phyloP scores from a whole-genome alignment of 2,113 vertebrate species.

The Peromyscus leucopus region DNA sequence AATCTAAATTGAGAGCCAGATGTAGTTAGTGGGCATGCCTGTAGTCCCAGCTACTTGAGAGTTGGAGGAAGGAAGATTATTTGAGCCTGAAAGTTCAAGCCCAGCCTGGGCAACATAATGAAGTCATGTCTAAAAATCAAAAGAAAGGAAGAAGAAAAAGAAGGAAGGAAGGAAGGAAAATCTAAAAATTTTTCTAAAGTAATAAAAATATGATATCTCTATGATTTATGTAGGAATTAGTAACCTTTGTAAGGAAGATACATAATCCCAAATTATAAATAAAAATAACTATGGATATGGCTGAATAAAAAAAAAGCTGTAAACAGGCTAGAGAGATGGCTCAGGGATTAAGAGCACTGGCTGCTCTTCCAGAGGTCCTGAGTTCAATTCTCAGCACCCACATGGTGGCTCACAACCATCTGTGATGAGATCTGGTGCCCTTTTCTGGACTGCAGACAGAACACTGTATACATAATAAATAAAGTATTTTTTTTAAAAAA shows the following conservation, averaged over 20 bases:
- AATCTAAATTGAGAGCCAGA: not conserved
- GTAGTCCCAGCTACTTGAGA: not conserved
- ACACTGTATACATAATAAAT: no score
- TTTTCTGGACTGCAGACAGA: no score
- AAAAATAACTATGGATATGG: not conserved
- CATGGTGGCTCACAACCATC: no score
- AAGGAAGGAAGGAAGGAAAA: not conserved
- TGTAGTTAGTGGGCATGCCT: not conserved
- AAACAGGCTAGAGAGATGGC: not conserved
- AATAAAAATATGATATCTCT: conserved; percentile 11
- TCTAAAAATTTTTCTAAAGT: not conserved
- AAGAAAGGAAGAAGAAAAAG: not conserved
- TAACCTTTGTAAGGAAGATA: conserved; percentile 40
- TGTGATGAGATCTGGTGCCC: no score
- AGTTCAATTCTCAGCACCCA: no score
- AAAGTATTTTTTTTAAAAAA: not conserved
- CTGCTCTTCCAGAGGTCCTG: no score
- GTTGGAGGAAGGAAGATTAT: not conserved
- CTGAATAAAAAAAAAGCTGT: conserved; percentile 29
- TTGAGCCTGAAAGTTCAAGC: not conserved
- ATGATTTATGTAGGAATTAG: not conserved
- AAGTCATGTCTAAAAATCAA: not conserved
- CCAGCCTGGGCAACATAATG: not conserved
- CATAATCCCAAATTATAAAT: conserved; percentile 42
- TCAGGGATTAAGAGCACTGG: no score